A percentile compares a stretch with the other conserved stretches of the same genome.
These are phyloP conservation scores for Melanargia galathea DNA, from an alignment of 2,888 invertebrate genomes.

Conservation along the genomic window DNA sequence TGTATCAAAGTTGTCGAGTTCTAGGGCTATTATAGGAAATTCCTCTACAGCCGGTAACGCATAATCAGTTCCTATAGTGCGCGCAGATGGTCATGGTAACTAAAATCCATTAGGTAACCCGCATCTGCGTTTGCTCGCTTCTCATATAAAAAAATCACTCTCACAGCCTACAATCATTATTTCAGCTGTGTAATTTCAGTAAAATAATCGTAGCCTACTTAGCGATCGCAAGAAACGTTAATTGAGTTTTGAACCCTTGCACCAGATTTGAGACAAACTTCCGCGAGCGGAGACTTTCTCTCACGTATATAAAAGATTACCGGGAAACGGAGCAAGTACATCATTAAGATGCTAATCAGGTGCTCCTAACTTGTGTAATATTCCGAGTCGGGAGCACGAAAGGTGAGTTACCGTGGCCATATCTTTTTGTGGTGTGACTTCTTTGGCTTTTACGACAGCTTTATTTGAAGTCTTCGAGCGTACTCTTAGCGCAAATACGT, in stretches of 20 bases:
- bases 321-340: conserved; percentile 42
- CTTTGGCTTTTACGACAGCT: background rate
- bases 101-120: too few species aligned
- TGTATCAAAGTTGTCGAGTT: too few species aligned
- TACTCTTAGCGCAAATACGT: too few species aligned
- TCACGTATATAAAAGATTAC: conserved; percentile 42
- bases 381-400: conserved; percentile 40
- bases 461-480: too few species aligned
- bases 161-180: background rate
- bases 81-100: too few species aligned
- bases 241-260: conserved; percentile 16
- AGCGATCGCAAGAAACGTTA: conserved; percentile 17
- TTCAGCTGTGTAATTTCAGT: background rate
- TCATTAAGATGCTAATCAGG: conserved; percentile 55
- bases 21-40: too few species aligned
- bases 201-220: conserved; percentile 15
- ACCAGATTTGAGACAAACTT: conserved; percentile 30
- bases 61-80: too few species aligned
- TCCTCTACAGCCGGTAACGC: too few species aligned
- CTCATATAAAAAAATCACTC: background rate
- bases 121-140: too few species aligned
- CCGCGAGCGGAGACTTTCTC: conserved; percentile 43
- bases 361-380: conserved; percentile 39
- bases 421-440: background rate
- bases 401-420: conserved; percentile 31